Conservation (phyloP, 2,888 invertebrate species). For the Heteromurus nitidus region DNA sequence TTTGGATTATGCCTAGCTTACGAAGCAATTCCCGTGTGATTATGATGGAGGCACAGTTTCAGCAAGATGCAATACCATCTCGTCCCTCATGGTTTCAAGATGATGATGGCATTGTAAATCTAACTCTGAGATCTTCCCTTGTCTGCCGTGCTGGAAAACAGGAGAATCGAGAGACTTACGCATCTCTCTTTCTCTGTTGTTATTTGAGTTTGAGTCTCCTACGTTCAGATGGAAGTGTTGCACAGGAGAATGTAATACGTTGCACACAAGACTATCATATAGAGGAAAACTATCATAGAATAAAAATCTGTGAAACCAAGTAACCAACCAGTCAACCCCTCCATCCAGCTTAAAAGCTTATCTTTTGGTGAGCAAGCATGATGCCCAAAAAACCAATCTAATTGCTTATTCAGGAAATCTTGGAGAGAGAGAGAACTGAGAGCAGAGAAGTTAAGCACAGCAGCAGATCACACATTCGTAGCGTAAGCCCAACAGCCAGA, state of each 20-base stretch:
- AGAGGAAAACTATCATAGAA: conserved; percentile 51
- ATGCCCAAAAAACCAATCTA: conserved; percentile 64
- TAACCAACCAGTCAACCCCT: conserved; percentile 57
- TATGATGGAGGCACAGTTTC: conserved; percentile 1
- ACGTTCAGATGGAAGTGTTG: conserved; percentile 10
- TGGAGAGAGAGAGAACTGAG: conserved; percentile 31
- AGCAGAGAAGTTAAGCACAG: conserved; percentile 13
- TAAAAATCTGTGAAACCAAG: conserved; percentile 58
- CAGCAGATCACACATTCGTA: conserved; percentile 33
- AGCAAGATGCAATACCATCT: conserved; percentile 34
- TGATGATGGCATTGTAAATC: conserved; percentile 62
- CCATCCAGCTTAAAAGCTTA: conserved; percentile 62
- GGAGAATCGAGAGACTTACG: conserved; percentile 8
- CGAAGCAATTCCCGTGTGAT: too few relatives aligned
- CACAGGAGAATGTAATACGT: conserved; percentile 22
- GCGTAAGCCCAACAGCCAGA: conserved; percentile 51
- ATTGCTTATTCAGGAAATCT: conserved; percentile 66
- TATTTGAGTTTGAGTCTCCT: background rate
- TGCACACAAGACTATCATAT: background rate
- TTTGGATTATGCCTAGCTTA: background rate
- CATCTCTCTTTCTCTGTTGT: conserved; percentile 6
- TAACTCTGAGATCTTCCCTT: conserved; percentile 55
- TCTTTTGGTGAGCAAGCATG: conserved; percentile 64
- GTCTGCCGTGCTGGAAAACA: conserved; percentile 47
- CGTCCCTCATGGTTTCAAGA: conserved; percentile 58